These are phyloP conservation scores for Virgularia gustaviana DNA, from an alignment of 92 coral and sea anemone genomes.

Conservation along the genomic window DNA sequence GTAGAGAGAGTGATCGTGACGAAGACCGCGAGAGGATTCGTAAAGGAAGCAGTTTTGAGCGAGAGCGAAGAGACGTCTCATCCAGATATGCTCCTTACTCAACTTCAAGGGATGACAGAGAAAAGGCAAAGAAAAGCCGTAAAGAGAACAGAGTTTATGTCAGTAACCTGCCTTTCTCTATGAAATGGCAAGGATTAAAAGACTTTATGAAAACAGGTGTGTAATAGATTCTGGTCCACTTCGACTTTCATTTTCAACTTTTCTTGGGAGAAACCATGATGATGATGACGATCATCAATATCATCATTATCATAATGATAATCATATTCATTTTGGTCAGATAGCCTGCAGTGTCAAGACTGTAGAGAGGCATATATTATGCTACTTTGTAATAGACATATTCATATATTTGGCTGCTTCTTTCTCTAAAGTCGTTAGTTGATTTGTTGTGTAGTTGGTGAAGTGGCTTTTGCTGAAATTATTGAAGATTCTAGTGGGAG, in stretches of 20 bases:
- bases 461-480: constrained; percentile 84
- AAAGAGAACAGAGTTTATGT: constrained; percentile 80
- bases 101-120: constrained; percentile 42
- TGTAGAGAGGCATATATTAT: too few relatives aligned
- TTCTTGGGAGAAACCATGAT: too few relatives aligned
- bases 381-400: too few relatives aligned
- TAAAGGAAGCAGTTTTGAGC: constrained; percentile 77
- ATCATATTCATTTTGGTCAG: too few relatives aligned
- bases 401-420: too few relatives aligned
- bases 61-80: constrained; percentile 73
- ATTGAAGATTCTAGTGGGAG: constrained; percentile 82
- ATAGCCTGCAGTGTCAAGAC: too few relatives aligned
- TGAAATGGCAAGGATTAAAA: constrained; percentile 91
- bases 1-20: constrained; percentile 82
- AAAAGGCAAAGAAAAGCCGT: constrained; percentile 38
- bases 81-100: constrained; percentile 80
- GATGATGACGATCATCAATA: too few relatives aligned
- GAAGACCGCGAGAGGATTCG: constrained; percentile 79
- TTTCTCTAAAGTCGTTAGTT: too few relatives aligned
- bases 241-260: too few relatives aligned
- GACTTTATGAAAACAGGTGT: constrained; percentile 84
- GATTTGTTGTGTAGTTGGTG: constrained; percentile 66
- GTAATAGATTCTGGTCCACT: too few relatives aligned
- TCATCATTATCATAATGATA: too few relatives aligned
- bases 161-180: constrained; percentile 72